Evolutionary conservation across 2,113 vertebrate species (phyloP).

Genomic region (Cisticola juncidis): DNA sequence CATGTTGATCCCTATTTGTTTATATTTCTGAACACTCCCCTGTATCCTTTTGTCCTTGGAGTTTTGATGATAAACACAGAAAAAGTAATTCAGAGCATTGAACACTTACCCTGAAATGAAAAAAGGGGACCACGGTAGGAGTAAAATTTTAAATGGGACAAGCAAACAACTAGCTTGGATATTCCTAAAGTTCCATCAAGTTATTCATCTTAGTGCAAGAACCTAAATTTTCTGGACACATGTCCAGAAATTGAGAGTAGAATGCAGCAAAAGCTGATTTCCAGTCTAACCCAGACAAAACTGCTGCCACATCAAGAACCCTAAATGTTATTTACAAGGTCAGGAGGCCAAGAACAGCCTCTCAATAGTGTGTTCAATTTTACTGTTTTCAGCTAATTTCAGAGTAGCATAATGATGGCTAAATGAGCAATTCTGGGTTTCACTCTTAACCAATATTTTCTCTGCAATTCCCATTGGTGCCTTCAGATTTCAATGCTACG

Average conservation of each 20-base stretch:
- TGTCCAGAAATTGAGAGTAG: not conserved
- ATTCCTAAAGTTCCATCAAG: not conserved
- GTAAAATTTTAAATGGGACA: not conserved
- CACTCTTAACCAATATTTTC: not conserved
- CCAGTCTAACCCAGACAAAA: not conserved
- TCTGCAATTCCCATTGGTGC: not conserved
- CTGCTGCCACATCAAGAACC: not conserved
- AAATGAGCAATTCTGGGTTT: not conserved
- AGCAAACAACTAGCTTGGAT: not conserved
- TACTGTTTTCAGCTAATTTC: not conserved
- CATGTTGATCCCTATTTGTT: not conserved
- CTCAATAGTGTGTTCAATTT: rapidly evolving
- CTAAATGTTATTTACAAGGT: not conserved
- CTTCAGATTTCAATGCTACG: not conserved
- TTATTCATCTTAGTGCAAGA: not conserved
- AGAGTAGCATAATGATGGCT: not conserved
- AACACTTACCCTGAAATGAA: not conserved
- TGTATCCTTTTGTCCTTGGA: not conserved
- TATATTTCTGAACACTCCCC: not conserved
- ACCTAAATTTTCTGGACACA: not conserved
- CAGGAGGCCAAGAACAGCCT: not conserved
- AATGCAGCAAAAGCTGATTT: not conserved
- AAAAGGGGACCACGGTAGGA: not conserved
- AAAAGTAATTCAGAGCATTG: not conserved
- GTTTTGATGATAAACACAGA: not conserved